Evolutionary conservation across 2,797 vertebrate genomes (phyloP).

Genomic region (Pogonophryne albipinna): DNA sequence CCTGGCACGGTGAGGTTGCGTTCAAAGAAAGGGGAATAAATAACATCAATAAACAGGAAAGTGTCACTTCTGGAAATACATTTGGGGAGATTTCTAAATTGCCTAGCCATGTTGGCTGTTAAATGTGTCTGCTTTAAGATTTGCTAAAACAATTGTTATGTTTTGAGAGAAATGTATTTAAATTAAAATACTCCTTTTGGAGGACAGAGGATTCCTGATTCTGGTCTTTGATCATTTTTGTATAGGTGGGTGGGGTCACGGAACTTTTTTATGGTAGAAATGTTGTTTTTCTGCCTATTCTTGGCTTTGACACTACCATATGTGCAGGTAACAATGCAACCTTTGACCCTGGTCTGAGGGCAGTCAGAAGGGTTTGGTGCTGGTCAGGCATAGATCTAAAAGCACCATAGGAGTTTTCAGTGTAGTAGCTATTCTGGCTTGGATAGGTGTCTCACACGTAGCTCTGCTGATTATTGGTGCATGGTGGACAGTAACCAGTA

Average conservation of each 20-base stretch:
- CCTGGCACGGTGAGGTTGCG: slow-evolving; percentile 65
- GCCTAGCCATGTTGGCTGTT: background rate
- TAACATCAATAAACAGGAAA: slow-evolving; percentile 37
- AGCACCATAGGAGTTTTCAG: background rate
- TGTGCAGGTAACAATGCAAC: background rate
- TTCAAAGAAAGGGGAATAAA: slow-evolving; percentile 47
- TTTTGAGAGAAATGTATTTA: background rate
- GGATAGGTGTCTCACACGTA: too few species aligned
- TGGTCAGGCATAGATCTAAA: background rate
- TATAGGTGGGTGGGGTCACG: slow-evolving; percentile 5
- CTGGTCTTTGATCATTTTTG: background rate
- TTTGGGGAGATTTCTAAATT: slow-evolving; percentile 1
- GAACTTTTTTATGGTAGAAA: slow-evolving; percentile 9
- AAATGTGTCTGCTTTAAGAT: background rate
- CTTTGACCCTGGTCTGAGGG: slow-evolving; percentile 22
- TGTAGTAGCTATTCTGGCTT: too few species aligned
- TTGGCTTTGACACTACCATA: slow-evolving; percentile 9
- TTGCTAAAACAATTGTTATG: background rate
- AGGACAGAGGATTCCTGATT: slow-evolving; percentile 2
- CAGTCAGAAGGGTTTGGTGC: slow-evolving; percentile 3
- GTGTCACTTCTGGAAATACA: background rate
- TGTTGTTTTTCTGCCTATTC: background rate
- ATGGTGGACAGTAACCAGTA: too few species aligned
- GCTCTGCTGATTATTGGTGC: too few species aligned
- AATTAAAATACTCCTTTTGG: too few species aligned